Conservation (phyloP, 2,113 vertebrate genomes). For the Pelobates fuscus region DNA sequence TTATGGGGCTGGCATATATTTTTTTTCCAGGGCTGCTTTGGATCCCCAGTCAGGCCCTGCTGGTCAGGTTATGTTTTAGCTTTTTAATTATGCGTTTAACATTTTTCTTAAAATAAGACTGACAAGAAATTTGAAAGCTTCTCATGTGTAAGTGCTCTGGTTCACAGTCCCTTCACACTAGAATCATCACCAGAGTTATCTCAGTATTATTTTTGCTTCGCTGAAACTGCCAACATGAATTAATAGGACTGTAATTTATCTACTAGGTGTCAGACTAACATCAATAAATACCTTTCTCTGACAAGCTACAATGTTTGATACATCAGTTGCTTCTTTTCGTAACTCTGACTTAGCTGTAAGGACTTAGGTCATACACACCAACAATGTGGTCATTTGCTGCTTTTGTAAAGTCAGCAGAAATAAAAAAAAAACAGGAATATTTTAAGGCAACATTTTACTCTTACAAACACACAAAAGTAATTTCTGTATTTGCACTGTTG, state of each 20-base stretch:
- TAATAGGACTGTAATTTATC: conserved; percentile 52
- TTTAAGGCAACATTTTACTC: not conserved
- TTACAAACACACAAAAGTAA: too few relatives aligned
- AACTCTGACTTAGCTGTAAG: not conserved
- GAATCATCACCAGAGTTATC: conserved; percentile 36
- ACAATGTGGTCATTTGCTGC: not conserved
- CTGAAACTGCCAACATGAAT: conserved; percentile 52
- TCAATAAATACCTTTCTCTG: conserved; percentile 46
- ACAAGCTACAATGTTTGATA: conserved; percentile 34
- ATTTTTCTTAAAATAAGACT: conserved; percentile 40
- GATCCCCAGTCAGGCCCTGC: too few relatives aligned
- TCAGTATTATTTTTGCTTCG: conserved; percentile 46
- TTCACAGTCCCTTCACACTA: conserved; percentile 47
- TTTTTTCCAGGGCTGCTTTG: too few relatives aligned
- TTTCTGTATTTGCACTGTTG: too few relatives aligned
- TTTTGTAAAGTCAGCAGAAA: not conserved
- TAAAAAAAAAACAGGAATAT: not conserved
- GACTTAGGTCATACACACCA: conserved; percentile 1
- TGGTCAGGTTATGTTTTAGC: too few relatives aligned
- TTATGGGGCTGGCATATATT: too few relatives aligned
- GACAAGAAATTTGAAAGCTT: conserved; percentile 48
- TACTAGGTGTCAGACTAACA: conserved; percentile 46
- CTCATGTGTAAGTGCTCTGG: conserved; percentile 51
- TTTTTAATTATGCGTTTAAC: conserved; percentile 7
- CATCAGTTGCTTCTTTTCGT: conserved; percentile 17